Conservation (phyloP, 1,140 invertebrate genomes). For the Aphis gossypii region DNA sequence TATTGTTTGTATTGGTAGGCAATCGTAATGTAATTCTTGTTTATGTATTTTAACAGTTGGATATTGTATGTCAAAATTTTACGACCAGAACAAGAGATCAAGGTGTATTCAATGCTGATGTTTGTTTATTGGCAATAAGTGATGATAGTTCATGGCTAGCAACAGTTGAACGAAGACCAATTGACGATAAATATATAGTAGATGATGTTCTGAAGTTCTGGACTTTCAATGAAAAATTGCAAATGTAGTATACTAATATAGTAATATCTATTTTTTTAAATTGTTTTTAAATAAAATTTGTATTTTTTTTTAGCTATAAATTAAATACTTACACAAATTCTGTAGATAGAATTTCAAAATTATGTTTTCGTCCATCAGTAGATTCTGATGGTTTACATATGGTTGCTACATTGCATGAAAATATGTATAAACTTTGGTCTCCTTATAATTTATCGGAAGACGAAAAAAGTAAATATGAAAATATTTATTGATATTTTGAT, state of each 20-base stretch:
- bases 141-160: conserved; percentile 78
- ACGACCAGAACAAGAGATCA: conserved; percentile 70
- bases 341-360: conserved; percentile 45
- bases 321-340: conserved; percentile 54
- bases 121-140: conserved; percentile 74
- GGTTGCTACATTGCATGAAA: not conserved
- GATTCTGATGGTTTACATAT: conserved; percentile 26
- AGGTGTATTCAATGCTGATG: conserved; percentile 73
- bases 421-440: conserved; percentile 45
- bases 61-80: conserved; percentile 78
- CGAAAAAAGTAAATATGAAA: conserved; percentile 38
- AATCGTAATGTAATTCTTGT: not conserved
- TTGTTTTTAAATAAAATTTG: not conserved
- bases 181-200: conserved; percentile 67
- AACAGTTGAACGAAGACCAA: conserved; percentile 74
- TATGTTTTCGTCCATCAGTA: conserved; percentile 52
- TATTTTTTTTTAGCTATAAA: conserved; percentile 51
- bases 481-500: not conserved
- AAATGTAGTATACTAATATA: conserved; percentile 31
- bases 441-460: conserved; percentile 36
- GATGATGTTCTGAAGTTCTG: conserved; percentile 84
- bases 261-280: not conserved
- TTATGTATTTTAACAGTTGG: conserved; percentile 68
- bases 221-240: conserved; percentile 68
- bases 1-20: not conserved